phyloP scores from a whole-genome alignment of 2,797 vertebrate species.

The Spizella passerina region DNA sequence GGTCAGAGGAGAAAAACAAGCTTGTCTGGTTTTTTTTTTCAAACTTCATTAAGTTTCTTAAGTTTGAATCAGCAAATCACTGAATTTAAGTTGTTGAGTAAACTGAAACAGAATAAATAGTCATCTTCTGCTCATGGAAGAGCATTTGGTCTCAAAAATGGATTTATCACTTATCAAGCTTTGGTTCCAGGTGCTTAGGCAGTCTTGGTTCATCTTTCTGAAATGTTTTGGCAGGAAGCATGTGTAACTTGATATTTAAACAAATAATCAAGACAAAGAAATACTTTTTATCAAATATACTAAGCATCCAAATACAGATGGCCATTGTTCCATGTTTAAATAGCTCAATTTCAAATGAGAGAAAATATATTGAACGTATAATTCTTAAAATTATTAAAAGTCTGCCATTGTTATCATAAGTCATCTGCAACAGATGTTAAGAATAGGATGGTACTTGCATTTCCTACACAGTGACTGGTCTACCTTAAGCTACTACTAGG shows the following conservation, averaged over 20 bases:
- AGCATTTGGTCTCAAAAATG: neutral
- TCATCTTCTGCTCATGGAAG: neutral
- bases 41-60: neutral
- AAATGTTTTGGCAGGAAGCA: neutral
- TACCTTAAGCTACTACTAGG: neutral
- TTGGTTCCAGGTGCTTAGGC: neutral
- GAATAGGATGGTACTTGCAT: neutral
- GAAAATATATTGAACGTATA: neutral
- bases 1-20: neutral
- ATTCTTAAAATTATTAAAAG: neutral
- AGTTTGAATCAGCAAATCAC: neutral
- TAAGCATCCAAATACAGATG: neutral
- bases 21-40: neutral
- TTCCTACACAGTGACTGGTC: neutral
- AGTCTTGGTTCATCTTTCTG: neutral
- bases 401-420: neutral
- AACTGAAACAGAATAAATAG: neutral
- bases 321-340: neutral
- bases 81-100: neutral
- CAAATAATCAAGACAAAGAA: neutral
- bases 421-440: neutral
- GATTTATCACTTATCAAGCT: neutral
- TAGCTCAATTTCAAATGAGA: neutral
- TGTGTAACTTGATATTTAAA: neutral
- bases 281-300: neutral